Evolutionary conservation across 2,113 vertebrate species (phyloP).

Genomic region (Eleginops maclovinus): DNA sequence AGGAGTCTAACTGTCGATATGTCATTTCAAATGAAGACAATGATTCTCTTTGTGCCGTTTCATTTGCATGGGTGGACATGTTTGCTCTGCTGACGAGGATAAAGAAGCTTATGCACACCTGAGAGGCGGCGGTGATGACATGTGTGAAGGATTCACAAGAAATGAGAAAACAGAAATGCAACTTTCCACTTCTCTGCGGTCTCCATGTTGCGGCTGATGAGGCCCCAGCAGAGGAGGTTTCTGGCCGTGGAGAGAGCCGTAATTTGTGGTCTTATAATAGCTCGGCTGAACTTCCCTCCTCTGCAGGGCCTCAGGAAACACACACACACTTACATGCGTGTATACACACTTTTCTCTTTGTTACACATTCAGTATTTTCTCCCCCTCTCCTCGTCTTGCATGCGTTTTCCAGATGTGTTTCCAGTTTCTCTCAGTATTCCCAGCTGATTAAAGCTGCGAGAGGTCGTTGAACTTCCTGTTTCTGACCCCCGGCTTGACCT

Average conservation of each 20-base stretch:
- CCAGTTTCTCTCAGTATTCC: conserved; percentile 17
- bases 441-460: conserved; percentile 16
- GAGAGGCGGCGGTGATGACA: conserved; percentile 8
- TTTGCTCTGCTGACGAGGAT: not conserved
- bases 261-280: conserved; percentile 77
- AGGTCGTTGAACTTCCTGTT: conserved; percentile 9
- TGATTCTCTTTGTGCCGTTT: not conserved
- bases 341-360: conserved; percentile 40
- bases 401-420: conserved; percentile 71
- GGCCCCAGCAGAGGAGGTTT: conserved; percentile 45
- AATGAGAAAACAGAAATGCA: no score
- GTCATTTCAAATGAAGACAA: not conserved
- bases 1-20: not conserved
- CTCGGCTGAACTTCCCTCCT: conserved; percentile 65
- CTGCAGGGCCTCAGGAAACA: conserved; percentile 52
- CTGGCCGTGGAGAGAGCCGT: conserved; percentile 45
- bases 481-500: conserved; percentile 3
- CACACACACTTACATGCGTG: not conserved
- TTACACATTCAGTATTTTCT: conserved; percentile 44
- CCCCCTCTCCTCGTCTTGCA: conserved; percentile 29
- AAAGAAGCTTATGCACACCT: conserved; percentile 17
- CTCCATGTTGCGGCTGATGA: conserved; percentile 33
- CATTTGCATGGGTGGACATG: conserved; percentile 5
- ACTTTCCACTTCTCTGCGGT: not conserved
- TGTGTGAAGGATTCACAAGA: not conserved